Evolutionary conservation across 2,113 vertebrate species (phyloP).

Genomic region (Macroglossus sobrinus): DNA sequence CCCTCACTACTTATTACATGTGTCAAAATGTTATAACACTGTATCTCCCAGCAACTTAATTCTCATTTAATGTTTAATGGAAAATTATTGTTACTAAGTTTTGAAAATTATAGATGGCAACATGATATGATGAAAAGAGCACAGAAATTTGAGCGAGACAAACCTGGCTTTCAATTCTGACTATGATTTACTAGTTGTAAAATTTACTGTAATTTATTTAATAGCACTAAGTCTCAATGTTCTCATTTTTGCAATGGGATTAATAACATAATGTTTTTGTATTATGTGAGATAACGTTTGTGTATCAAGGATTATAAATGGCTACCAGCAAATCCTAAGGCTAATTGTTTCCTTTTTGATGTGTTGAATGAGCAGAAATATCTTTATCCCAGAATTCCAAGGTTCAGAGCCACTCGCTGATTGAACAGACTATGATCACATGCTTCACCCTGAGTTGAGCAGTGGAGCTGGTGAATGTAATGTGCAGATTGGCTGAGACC

Average conservation of each 20-base stretch:
- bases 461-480: accelerated
- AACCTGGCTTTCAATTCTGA: not conserved
- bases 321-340: not conserved
- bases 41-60: not conserved
- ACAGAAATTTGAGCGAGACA: not conserved
- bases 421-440: not conserved
- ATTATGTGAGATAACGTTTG: not conserved
- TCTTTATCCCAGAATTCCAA: not conserved
- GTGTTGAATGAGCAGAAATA: not conserved
- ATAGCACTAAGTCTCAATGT: not conserved
- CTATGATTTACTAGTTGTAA: not conserved
- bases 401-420: not conserved
- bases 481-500: not conserved
- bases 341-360: not conserved
- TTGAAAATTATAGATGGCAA: not conserved
- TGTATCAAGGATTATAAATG: not conserved
- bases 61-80: not conserved
- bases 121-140: not conserved
- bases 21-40: not conserved
- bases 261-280: not conserved
- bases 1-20: not conserved
- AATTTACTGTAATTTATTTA: not conserved
- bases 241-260: not conserved
- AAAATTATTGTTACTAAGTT: not conserved
- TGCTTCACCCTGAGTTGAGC: not conserved